Conservation (phyloP, 2,888 invertebrate genomes). For the Crioceris asparagi region DNA sequence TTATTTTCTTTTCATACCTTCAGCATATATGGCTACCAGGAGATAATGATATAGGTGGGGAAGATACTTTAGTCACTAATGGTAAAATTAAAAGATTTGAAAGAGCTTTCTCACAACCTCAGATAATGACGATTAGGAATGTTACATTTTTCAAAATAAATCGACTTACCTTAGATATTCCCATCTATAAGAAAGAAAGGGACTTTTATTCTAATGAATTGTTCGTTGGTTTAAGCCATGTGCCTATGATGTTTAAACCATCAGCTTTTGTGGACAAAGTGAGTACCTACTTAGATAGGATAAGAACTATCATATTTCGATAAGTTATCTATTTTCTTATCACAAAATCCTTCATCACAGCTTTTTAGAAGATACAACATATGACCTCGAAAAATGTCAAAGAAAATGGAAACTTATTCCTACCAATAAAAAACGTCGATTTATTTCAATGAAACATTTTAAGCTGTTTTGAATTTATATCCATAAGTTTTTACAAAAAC, state of each 20-base stretch:
- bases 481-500: no score
- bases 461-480: no score
- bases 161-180: conserved; percentile 53
- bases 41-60: conserved; percentile 97
- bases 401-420: no score
- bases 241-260: conserved; percentile 51
- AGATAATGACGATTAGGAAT: conserved; percentile 49
- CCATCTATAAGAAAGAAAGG: conserved; percentile 41
- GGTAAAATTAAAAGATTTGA: conserved; percentile 62
- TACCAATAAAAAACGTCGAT: no score
- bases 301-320: no score
- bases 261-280: conserved; percentile 44
- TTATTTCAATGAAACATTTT: no score
- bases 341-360: no score
- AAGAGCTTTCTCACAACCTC: conserved; percentile 60
- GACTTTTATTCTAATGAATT: conserved; percentile 39
- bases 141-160: conserved; percentile 67
- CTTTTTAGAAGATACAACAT: no score
- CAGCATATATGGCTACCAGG: conserved; percentile 83
- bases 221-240: conserved; percentile 62
- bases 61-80: conserved; percentile 59
- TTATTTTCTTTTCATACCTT: conserved; percentile 10
- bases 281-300: conserved; percentile 12
- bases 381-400: no score
- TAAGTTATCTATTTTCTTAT: no score